A percentile compares a stretch with the other conserved stretches of the same genome.
Evolutionary conservation across 2,888 invertebrate genomes (phyloP).

Genomic region (Camptogramma bilineatum): DNA sequence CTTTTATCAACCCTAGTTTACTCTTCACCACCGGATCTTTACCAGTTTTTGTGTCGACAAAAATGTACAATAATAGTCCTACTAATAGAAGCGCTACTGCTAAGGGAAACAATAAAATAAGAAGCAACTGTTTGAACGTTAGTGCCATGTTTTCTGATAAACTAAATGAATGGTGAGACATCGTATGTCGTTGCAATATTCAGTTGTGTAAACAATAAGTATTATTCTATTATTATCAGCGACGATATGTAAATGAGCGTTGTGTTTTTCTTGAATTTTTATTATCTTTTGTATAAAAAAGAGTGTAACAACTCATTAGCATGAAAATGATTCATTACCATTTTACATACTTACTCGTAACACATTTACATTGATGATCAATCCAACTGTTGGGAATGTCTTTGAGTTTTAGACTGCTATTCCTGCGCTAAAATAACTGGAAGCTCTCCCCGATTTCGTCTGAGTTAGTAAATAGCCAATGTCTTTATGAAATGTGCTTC

Average conservation of each 20-base stretch:
- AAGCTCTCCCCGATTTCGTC: no score
- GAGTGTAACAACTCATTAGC: not conserved
- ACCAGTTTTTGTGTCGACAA: conserved; percentile 5
- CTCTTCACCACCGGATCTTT: conserved; percentile 28
- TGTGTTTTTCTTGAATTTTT: not conserved
- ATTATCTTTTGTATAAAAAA: not conserved
- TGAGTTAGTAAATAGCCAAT: no score
- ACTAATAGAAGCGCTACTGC: not conserved
- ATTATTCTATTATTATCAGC: not conserved
- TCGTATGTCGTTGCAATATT: not conserved
- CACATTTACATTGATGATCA: no score
- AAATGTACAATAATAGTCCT: conserved; percentile 16
- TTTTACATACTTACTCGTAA: no score
- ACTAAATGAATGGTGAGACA: conserved; percentile 6
- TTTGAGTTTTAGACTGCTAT: no score
- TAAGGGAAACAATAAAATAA: conserved; percentile 11
- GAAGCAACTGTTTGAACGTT: conserved; percentile 7
- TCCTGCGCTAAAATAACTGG: no score
- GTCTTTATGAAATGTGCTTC: no score
- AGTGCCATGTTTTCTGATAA: conserved; percentile 3
- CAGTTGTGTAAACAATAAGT: conserved; percentile 25
- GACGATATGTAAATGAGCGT: not conserved
- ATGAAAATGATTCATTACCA: not conserved
- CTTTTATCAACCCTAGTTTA: conserved; percentile 40
- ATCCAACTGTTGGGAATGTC: no score